Percentiles rank a stretch among this genome's conserved stretches.
These are phyloP conservation scores for Cheilosia variabilis DNA, from an alignment of 2,888 invertebrate genomes.

Conservation along the genomic window DNA sequence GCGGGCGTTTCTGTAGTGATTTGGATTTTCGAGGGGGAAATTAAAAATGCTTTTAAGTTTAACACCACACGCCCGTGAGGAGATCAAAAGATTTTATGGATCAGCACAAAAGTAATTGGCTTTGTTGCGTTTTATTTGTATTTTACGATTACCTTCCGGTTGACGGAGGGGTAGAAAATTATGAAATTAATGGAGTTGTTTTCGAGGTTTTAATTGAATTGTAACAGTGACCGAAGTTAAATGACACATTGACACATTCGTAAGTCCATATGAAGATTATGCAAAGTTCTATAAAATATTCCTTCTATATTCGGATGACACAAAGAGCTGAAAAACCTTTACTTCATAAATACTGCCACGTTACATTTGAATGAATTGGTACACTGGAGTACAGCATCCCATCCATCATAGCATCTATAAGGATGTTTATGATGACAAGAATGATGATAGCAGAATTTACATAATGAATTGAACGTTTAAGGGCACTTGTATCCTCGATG, in stretches of 20 bases:
- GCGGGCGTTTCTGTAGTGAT: conserved; percentile 54
- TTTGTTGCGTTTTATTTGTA: conserved; percentile 27
- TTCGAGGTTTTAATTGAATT: neutral
- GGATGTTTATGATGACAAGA: conserved; percentile 54
- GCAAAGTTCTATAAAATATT: too few relatives aligned
- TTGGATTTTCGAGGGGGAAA: conserved; percentile 37
- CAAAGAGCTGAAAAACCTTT: neutral
- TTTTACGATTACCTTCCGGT: conserved; percentile 29
- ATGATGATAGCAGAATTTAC: conserved; percentile 71
- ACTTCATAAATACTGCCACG: conserved; percentile 26
- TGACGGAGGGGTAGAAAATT: neutral
- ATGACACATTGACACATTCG: neutral
- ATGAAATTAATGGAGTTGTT: conserved; percentile 25
- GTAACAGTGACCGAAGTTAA: neutral
- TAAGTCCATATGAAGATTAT: too few relatives aligned
- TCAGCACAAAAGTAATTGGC: conserved; percentile 57
- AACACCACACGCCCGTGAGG: conserved; percentile 22
- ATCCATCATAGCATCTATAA: conserved; percentile 44
- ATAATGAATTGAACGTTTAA: conserved; percentile 76
- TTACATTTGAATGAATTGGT: conserved; percentile 39
- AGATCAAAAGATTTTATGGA: conserved; percentile 69
- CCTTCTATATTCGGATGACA: too few relatives aligned
- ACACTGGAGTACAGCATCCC: conserved; percentile 33
- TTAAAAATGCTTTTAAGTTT: conserved; percentile 36
- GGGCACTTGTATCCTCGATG: conserved; percentile 54